Base-by-base conservation (phyloP, 1,140 invertebrate species). In the Wasmannia auropunctata region DNA sequence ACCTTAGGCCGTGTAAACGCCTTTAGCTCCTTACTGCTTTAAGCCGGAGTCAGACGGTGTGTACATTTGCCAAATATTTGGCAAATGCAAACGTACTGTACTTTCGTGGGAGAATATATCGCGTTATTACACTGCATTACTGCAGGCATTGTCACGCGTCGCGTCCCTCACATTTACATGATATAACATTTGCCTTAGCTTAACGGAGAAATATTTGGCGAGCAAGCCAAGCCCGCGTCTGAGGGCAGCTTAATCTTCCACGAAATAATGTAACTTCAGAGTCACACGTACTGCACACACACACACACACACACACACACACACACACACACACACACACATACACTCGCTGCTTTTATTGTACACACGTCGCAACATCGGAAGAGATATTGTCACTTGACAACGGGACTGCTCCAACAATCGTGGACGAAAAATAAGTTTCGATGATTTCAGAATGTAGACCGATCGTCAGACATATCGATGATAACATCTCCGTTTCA, bases 201-300 rank as follows among this genome's bases (percentile, higher is more conserved):
- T 81, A 81, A 22, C 49, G 34, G n/a, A 37, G 65, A 81, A 81
- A 81, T 81, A 81, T 72, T 81, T 81, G 25, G 34, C 79, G 49
- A 81, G 16, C 10, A 40, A 69, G 65, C 49, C 77, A 43, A 81
- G 28, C 51, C 16, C 19, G n/a, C 25, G 37, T 46, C 34, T 28
- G 22, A 11, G 37, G 40, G 63, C 46, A 25, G 34, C 77, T 69
- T 58, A 34, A 63, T 63, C 58, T 34, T 28, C 49, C 28, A 0
- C n/a, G 37, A 37, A 34, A 31, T 80, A 54, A 80, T 69, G 34
- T 54, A 28, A 56, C 46, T 70, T 70, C 28, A 60, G 28, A 10
- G 31, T 3, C 51, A 3, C 75, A 3, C 75, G 25, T 40, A 51
- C 31, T 11, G 31, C 4, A 28, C 16, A 16, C 14, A 51, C 31